Base-by-base conservation (phyloP, 2,888 invertebrate species). In the Idaea biselata region DNA sequence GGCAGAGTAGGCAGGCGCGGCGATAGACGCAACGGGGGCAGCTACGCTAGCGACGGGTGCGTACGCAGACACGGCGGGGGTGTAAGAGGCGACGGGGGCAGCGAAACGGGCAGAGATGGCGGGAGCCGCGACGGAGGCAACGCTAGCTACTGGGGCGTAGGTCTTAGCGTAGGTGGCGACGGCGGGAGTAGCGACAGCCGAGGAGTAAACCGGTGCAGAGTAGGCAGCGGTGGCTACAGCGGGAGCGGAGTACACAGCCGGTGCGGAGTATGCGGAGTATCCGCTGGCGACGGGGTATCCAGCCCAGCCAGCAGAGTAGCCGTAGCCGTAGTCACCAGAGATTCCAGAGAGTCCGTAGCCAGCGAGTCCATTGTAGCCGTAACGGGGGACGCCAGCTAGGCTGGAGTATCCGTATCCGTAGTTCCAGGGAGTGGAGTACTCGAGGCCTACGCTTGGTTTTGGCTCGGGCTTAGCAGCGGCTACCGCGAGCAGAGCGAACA, bases 391-490 rank as follows among this genome's bases (percentile, higher is more conserved):
- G 3, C 44, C 44, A 14, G 14, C 44, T 3, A 44, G 44, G 8
- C 44, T 14, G 44, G 44, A 44, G 14, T 44, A 44, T 8, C 32
- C 32, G 32, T 32, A 32, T 32, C 44, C 44, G 18, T 56, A 56
- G 56, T 16, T 17, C 18, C 16, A 7, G 18, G 56, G 56, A 18
- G 56, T 6, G 17, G 18, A 7, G 56, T 56, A 56, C 18, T 18
- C 17, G 56, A 18, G 18, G 18, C 18, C 56, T 5, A 18, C 18
- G 14, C 59, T 61, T 61, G 63, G 56, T 18, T 56, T 56, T 4
- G 56, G 56, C 56, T 56, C 18, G 11, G 84, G 84, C 73, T 83
- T 83, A 67, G 84, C 84, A 64, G 76, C 66, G 58, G 81, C 80
- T 69, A 83, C 78, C 57, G 56, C 56, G 18, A 56, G 56, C 18